Evolutionary conservation across 1,140 invertebrate species (phyloP), one percentile per base, ranked within the genome.

Genomic region (Aphis craccivora): DNA sequence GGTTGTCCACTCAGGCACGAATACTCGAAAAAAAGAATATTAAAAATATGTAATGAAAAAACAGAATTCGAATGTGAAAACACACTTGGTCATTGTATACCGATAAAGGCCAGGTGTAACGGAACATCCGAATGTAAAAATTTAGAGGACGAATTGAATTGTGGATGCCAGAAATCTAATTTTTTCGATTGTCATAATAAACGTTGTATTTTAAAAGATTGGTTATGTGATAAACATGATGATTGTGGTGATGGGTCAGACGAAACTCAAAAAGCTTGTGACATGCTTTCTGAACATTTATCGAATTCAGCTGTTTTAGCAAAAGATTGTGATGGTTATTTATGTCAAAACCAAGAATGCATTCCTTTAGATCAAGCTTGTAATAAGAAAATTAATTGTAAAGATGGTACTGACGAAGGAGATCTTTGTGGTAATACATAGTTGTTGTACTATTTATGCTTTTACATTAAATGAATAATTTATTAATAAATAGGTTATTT

Each of bases 231-330:
- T 94, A 96, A 96, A 43, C 93, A 92, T 5, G 95, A 96, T 92
- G 97, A 97, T 95, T 97, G 97, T 95, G 94, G 94, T 0, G 97
- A 97, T 95, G 95, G 95, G 81, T 96, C 96, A 90, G 97, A 97
- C 95, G 97, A 97, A 95, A 92, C 23, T 93, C 53, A 43, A 91
- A 35, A 51, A 8, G 35, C 81, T 30, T 93, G 76, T 89, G 20
- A 43, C 2, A 30, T 67, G 14, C 9, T 20, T 88, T 76, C 20
- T 60, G 55, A 91, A 43, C 37, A 55, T 83, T 37, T 51, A 90
- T 43, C 48, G 40, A n/a, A 88, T 84, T 35, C 40, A 94, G 37
- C 2, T 9, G n/a, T 91, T 84, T 43, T 40, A 94, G 30, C 9
- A n/a, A 37, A 88, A 53, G 45, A 40, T 48, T 94, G 94, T 93